A percentile compares a stretch with the other conserved stretches of the same genome.
These are phyloP conservation scores for Amblyornis subalaris DNA, from an alignment of 2,113 vertebrate genomes.

Conservation along the genomic window DNA sequence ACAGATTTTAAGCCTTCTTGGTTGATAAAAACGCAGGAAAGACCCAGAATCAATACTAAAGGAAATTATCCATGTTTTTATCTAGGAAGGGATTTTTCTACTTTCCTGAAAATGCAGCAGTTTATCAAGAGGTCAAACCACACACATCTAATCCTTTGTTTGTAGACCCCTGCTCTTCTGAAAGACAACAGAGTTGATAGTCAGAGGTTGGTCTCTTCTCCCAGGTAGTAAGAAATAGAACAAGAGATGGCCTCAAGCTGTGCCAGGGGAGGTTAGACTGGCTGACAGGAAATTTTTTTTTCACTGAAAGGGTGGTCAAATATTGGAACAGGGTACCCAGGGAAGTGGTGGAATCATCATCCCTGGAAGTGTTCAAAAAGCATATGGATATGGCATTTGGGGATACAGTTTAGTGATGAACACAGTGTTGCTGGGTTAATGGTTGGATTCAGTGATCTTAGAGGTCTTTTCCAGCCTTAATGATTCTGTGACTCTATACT, in stretches of 20 bases:
- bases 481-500: not conserved
- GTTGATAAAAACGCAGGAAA: not conserved
- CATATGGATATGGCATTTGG: too few relatives aligned
- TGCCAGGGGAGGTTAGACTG: not conserved
- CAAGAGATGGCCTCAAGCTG: not conserved
- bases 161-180: not conserved
- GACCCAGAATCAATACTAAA: not conserved
- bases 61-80: not conserved
- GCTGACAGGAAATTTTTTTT: not conserved
- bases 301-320: not conserved
- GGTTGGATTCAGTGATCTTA: not conserved
- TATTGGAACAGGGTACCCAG: not conserved
- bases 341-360: not conserved
- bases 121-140: not conserved
- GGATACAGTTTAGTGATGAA: not conserved
- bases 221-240: not conserved
- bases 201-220: not conserved
- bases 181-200: not conserved
- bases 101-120: not conserved
- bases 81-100: not conserved
- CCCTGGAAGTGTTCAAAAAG: not conserved
- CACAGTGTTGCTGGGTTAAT: not conserved
- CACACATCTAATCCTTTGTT: not conserved
- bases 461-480: not conserved
- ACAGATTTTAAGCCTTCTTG: not conserved